phyloP scores from a whole-genome alignment of 1,140 invertebrate genomes.

The Ganaspis sp. region DNA sequence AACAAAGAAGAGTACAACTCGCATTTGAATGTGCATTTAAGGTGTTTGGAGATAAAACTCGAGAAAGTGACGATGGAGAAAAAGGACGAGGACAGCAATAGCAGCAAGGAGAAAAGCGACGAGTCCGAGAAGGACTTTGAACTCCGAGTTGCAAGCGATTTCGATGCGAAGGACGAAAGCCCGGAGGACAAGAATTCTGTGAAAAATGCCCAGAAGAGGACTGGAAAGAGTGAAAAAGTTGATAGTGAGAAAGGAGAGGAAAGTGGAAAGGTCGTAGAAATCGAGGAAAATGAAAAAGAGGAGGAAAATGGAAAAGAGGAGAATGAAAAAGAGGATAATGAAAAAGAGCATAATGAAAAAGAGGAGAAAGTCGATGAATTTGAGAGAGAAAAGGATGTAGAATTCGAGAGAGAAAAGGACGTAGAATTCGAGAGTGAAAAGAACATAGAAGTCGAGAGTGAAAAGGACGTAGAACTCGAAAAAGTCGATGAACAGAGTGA shows the following conservation, averaged over 20 bases:
- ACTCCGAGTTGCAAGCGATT: no score
- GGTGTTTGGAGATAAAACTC: neutral
- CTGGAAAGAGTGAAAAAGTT: neutral
- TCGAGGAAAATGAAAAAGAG: neutral
- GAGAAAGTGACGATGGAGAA: neutral
- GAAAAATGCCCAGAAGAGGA: neutral
- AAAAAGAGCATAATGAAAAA: neutral
- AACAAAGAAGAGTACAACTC: neutral
- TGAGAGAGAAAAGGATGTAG: neutral
- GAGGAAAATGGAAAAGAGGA: neutral
- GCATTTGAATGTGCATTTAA: neutral
- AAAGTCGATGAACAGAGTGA: no score
- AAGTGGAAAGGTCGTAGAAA: conserved; percentile 3
- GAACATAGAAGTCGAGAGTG: no score
- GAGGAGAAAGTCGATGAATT: neutral
- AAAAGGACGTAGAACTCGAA: no score
- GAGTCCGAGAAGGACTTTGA: neutral
- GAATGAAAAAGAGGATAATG: neutral
- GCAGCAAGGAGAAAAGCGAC: conserved; percentile 19
- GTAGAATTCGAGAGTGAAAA: no score
- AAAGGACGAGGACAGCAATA: neutral
- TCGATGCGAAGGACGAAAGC: no score
- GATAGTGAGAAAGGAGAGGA: neutral
- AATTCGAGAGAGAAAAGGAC: neutral
- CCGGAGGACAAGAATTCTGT: no score